These are phyloP conservation scores for Cenopis cana DNA, from an alignment of 2,888 invertebrate genomes.

Conservation along the genomic window DNA sequence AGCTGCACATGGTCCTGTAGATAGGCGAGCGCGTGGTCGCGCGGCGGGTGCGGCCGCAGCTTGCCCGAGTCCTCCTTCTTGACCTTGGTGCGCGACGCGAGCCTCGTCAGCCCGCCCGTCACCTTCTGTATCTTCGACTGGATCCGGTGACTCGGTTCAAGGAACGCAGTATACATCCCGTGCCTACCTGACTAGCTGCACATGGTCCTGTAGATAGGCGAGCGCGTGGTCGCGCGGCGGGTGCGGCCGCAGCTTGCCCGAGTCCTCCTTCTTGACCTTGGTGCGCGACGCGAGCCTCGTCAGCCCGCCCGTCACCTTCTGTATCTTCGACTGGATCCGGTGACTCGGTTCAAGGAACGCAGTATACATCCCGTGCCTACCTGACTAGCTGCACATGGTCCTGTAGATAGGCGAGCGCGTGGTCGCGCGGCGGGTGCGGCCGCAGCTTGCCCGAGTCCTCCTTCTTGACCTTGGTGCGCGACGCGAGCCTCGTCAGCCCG, in stretches of 20 bases:
- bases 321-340: slow-evolving; percentile 98
- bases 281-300: slow-evolving; percentile 95
- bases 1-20: slow-evolving; percentile 92
- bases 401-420: slow-evolving; percentile 88
- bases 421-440: slow-evolving; percentile 86
- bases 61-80: slow-evolving; percentile 94
- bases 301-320: slow-evolving; percentile 96
- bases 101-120: slow-evolving; percentile 95
- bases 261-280: slow-evolving; percentile 95
- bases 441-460: slow-evolving; percentile 90
- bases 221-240: slow-evolving; percentile 86
- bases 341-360: slow-evolving; percentile 59
- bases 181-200: slow-evolving; percentile 88
- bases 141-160: slow-evolving; percentile 93
- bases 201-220: slow-evolving; percentile 92
- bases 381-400: slow-evolving; percentile 93
- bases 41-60: slow-evolving; percentile 85
- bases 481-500: slow-evolving; percentile 95
- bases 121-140: slow-evolving; percentile 98
- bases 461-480: slow-evolving; percentile 94
- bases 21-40: slow-evolving; percentile 87
- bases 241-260: slow-evolving; percentile 86
- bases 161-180: neutral
- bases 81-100: slow-evolving; percentile 95
- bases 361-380: slow-evolving; percentile 55